Conservation (phyloP, 2,888 invertebrate genomes). For the Mesoligia furuncula region DNA sequence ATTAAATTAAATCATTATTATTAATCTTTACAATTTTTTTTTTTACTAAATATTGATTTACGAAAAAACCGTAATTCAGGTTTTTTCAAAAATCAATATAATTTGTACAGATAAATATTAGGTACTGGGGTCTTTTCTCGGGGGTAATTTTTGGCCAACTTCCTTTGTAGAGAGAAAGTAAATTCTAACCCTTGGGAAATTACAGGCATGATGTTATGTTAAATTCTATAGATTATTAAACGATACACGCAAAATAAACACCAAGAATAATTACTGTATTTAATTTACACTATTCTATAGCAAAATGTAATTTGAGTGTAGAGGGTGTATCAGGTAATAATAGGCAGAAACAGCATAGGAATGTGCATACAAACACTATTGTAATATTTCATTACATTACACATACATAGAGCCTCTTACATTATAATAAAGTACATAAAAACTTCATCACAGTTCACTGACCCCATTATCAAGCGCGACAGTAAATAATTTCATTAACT, state of each 20-base stretch:
- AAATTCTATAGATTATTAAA: neutral
- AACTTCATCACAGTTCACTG: slow-evolving; percentile 59
- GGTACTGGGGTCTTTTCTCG: neutral
- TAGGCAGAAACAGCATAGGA: slow-evolving; percentile 3
- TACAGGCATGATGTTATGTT: neutral
- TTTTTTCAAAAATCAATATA: neutral
- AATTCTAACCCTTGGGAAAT: neutral
- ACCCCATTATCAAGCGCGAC: slow-evolving; percentile 66
- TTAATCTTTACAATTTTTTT: neutral
- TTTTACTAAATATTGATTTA: neutral
- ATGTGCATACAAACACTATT: slow-evolving; percentile 1
- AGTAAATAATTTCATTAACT: slow-evolving; percentile 45
- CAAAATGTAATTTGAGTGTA: neutral
- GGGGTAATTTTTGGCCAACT: neutral
- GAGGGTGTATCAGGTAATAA: neutral
- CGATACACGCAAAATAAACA: neutral
- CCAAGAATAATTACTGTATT: neutral
- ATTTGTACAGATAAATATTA: neutral
- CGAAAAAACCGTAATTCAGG: too few relatives aligned
- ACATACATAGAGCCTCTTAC: neutral
- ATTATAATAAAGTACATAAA: slow-evolving; percentile 26
- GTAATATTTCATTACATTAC: neutral
- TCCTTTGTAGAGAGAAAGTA: neutral
- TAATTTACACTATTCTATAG: neutral
- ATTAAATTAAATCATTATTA: neutral